Conservation (phyloP, 2,888 invertebrate genomes). For the Tanaodytes sp. region DNA sequence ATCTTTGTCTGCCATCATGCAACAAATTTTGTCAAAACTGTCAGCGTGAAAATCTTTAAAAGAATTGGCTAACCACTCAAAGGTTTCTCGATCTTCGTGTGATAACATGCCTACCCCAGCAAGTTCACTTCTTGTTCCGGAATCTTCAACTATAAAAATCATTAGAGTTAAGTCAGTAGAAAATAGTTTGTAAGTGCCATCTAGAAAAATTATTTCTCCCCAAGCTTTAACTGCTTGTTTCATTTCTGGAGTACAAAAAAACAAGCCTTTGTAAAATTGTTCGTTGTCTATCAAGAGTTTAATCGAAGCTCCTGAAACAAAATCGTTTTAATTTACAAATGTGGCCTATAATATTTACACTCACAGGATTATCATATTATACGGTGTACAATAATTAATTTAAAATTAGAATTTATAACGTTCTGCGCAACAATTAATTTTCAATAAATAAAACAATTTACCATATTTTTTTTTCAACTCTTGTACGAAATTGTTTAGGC, state of each 20-base stretch:
- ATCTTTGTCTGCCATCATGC: conserved; percentile 47
- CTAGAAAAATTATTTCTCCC: conserved; percentile 21
- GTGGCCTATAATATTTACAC: too few relatives aligned
- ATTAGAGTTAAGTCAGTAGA: conserved; percentile 16
- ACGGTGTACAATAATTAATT: too few relatives aligned
- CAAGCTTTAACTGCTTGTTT: conserved; percentile 5
- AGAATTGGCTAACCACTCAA: conserved; percentile 23
- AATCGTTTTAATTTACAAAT: neutral
- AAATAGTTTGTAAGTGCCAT: conserved; percentile 29
- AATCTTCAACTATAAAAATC: conserved; percentile 30
- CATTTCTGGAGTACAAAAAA: conserved; percentile 2
- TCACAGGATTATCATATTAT: too few relatives aligned
- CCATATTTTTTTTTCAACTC: too few relatives aligned
- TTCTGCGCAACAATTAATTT: too few relatives aligned
- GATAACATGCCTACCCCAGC: conserved; percentile 6
- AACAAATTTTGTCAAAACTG: conserved; percentile 18
- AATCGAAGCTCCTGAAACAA: conserved; percentile 1
- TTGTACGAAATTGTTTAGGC: too few relatives aligned
- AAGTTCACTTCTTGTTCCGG: conserved; percentile 18
- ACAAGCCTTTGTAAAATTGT: neutral
- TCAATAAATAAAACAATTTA: too few relatives aligned
- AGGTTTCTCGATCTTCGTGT: conserved; percentile 25
- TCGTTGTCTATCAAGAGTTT: neutral
- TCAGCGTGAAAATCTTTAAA: conserved; percentile 25
- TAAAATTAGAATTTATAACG: too few relatives aligned